A percentile compares a stretch with the other conserved stretches of the same genome.
These are phyloP conservation scores for Dasyurus viverrinus DNA, from an alignment of 2,113 vertebrate genomes.

Conservation along the genomic window DNA sequence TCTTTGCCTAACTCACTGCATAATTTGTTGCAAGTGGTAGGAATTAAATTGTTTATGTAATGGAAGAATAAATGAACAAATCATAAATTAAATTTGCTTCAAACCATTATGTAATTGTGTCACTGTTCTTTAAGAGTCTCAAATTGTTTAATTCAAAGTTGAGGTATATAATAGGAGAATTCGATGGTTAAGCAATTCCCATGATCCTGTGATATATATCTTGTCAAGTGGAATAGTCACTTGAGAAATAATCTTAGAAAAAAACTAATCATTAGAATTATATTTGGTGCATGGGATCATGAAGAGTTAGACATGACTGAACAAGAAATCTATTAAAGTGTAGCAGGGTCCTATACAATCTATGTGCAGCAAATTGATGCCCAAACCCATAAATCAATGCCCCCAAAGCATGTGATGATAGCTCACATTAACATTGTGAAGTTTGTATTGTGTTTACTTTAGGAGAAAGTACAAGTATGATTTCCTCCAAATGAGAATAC, in stretches of 20 bases:
- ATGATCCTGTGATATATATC: not conserved
- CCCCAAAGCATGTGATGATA: not conserved
- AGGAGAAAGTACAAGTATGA: not conserved
- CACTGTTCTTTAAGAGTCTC: not conserved
- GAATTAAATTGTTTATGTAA: not conserved
- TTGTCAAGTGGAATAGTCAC: not conserved
- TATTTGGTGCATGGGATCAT: no score
- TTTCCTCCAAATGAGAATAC: no score
- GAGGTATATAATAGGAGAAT: not conserved
- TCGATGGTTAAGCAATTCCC: not conserved
- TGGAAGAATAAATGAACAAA: not conserved
- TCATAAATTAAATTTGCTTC: not conserved
- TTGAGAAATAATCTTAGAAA: not conserved
- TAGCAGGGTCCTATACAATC: not conserved
- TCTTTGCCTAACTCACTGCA: not conserved
- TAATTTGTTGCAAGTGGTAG: not conserved
- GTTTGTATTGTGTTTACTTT: not conserved
- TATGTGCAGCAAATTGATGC: not conserved
- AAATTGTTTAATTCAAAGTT: not conserved
- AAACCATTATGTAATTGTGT: not conserved
- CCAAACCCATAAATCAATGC: not conserved
- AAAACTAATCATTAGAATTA: not conserved
- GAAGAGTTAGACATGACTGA: no score
- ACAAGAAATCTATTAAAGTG: not conserved
- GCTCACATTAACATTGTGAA: not conserved